A percentile compares a stretch with the other conserved stretches of the same genome.
phyloP scores from a whole-genome alignment of 2,888 invertebrate species.

The Synergus itoensis region DNA sequence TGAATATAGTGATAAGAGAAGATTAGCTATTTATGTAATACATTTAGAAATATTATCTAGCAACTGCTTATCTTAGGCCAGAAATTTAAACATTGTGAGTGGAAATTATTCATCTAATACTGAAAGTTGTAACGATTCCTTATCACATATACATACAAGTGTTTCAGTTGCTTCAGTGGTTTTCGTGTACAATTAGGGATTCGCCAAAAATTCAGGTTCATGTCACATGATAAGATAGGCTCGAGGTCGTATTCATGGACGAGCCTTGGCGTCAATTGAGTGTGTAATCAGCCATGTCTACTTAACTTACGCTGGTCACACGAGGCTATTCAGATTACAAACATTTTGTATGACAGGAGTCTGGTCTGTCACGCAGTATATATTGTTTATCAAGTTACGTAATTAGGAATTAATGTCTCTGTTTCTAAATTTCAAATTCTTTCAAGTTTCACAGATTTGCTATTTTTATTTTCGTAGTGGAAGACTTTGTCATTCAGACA shows the following conservation, averaged over 20 bases:
- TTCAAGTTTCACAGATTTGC: neutral
- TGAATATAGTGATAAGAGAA: neutral
- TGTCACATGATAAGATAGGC: constrained; percentile 28
- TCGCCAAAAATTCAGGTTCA: constrained; percentile 17
- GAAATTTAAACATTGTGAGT: neutral
- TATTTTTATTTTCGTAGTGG: no score
- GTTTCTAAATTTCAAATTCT: neutral
- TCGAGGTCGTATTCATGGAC: constrained; percentile 15
- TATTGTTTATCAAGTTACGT: neutral
- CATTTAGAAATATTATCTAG: neutral
- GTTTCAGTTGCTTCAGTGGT: neutral
- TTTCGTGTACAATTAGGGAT: neutral
- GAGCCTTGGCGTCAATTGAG: constrained; percentile 26
- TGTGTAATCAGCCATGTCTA: constrained; percentile 1
- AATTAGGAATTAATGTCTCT: neutral
- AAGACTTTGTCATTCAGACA: no score
- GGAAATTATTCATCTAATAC: neutral
- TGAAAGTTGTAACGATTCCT: no score
- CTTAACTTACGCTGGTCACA: neutral
- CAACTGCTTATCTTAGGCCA: neutral
- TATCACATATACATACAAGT: neutral
- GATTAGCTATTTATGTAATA: constrained; percentile 1
- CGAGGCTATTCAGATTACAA: constrained; percentile 14
- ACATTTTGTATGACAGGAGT: neutral
- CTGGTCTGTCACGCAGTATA: no score